Percentiles rank a stretch among this genome's conserved stretches.
Evolutionary conservation across 2,113 vertebrate species (phyloP).

Genomic region (Scalopus aquaticus): DNA sequence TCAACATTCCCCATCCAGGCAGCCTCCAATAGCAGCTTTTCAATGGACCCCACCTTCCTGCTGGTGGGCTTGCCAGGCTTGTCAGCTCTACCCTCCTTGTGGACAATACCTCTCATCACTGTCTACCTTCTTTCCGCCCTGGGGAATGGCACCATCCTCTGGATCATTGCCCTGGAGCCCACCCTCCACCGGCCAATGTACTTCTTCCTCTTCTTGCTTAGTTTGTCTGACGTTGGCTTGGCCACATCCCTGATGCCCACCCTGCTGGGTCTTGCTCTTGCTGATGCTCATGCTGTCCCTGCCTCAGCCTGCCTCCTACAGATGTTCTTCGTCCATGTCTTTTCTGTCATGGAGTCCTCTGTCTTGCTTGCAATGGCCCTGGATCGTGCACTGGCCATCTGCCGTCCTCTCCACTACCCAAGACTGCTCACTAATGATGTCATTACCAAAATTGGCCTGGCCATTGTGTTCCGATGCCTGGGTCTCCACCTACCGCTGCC

Average conservation of each 20-base stretch:
- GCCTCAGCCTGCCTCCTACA: slow-evolving; percentile 77
- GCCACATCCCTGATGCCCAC: slow-evolving; percentile 72
- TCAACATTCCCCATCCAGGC: background rate
- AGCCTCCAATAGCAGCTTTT: slow-evolving; percentile 24
- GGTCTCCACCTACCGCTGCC: slow-evolving; percentile 56
- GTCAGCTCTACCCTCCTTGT: slow-evolving; percentile 57
- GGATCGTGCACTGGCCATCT: slow-evolving; percentile 72
- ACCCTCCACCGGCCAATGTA: slow-evolving; percentile 71
- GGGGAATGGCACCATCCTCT: slow-evolving; percentile 75
- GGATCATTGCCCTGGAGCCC: slow-evolving; percentile 58
- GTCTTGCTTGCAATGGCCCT: slow-evolving; percentile 77
- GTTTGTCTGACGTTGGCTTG: slow-evolving; percentile 67
- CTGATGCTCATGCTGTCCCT: slow-evolving; percentile 12
- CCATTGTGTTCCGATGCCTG: slow-evolving; percentile 49
- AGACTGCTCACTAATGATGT: slow-evolving; percentile 20
- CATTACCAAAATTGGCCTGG: slow-evolving; percentile 48
- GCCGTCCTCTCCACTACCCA: slow-evolving; percentile 72
- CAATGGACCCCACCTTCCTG: slow-evolving; percentile 67
- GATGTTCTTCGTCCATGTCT: slow-evolving; percentile 81
- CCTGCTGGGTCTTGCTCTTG: slow-evolving; percentile 70
- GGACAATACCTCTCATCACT: slow-evolving; percentile 51
- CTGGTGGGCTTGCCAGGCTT: slow-evolving; percentile 74
- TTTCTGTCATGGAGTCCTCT: slow-evolving; percentile 75
- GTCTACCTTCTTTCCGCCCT: slow-evolving; percentile 57
- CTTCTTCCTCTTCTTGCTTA: slow-evolving; percentile 71